These are phyloP conservation scores for Chydorus sphaericus DNA, from an alignment of 2,888 invertebrate species.

Conservation along the genomic window DNA sequence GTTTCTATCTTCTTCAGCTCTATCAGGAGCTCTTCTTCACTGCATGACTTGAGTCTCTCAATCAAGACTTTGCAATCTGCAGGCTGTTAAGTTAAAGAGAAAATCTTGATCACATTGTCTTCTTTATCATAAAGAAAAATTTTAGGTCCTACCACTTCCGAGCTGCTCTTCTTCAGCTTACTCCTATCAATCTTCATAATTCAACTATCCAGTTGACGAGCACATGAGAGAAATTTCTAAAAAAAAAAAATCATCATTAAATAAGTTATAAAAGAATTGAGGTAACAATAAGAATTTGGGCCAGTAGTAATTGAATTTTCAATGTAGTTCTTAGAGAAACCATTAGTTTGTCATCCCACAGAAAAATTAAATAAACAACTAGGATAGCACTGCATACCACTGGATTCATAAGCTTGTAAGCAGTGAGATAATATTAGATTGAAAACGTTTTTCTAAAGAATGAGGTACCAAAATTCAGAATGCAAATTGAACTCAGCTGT, in stretches of 20 bases:
- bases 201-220: not conserved
- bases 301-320: too few relatives aligned
- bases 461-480: not conserved
- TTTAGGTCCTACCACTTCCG: slow-evolving; percentile 46
- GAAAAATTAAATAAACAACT: too few relatives aligned
- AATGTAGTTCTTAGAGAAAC: too few relatives aligned
- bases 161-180: slow-evolving; percentile 66
- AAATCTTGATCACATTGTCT: slow-evolving; percentile 3
- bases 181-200: slow-evolving; percentile 65
- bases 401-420: not conserved
- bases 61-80: slow-evolving; percentile 61
- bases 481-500: slow-evolving; percentile 2
- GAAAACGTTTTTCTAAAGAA: not conserved
- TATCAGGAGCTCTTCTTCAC: slow-evolving; percentile 43
- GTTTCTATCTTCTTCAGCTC: slow-evolving; percentile 57
- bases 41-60: slow-evolving; percentile 49
- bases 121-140: not conserved
- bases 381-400: not conserved
- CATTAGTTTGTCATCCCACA: too few relatives aligned
- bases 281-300: too few relatives aligned
- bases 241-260: not conserved
- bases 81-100: slow-evolving; percentile 31
- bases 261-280: too few relatives aligned
- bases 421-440: not conserved
- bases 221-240: not conserved